Conservation (phyloP, 2,797 vertebrate genomes). For the Crypturellus tataupa region DNA sequence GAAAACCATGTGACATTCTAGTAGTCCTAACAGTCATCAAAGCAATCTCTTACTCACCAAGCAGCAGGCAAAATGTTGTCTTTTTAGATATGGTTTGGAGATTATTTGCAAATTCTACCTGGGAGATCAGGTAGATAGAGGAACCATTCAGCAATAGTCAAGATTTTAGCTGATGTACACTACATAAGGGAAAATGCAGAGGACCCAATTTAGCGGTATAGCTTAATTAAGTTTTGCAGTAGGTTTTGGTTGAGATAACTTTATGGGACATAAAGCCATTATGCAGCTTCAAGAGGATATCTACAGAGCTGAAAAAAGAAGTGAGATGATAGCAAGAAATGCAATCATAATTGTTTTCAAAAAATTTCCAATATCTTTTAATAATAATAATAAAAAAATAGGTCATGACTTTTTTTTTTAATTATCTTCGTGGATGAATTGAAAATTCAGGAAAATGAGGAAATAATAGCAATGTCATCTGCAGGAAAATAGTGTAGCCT, state of each 20-base stretch:
- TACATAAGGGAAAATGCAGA: neutral
- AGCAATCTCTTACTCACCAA: neutral
- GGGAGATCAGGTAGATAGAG: neutral
- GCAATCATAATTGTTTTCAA: neutral
- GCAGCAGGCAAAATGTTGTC: neutral
- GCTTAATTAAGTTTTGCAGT: neutral
- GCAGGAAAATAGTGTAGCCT: neutral
- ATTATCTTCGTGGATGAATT: neutral
- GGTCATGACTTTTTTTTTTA: neutral
- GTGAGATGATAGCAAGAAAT: rapidly evolving
- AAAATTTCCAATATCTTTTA: neutral
- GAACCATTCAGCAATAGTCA: neutral
- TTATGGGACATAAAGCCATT: neutral
- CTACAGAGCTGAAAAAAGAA: neutral
- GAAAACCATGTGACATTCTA: neutral
- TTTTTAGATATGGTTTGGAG: neutral
- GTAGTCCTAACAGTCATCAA: neutral
- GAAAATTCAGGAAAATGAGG: neutral
- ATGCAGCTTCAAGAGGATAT: neutral
- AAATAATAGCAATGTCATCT: neutral
- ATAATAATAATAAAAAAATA: neutral
- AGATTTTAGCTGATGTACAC: neutral
- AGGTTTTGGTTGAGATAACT: neutral
- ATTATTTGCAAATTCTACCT: neutral
- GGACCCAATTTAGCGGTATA: neutral